Evolutionary conservation across 35 echinoderm and acorn worm species (phyloP), one percentile per base, ranked within the genome.

Genomic region (Ophiothrix spiculata): DNA sequence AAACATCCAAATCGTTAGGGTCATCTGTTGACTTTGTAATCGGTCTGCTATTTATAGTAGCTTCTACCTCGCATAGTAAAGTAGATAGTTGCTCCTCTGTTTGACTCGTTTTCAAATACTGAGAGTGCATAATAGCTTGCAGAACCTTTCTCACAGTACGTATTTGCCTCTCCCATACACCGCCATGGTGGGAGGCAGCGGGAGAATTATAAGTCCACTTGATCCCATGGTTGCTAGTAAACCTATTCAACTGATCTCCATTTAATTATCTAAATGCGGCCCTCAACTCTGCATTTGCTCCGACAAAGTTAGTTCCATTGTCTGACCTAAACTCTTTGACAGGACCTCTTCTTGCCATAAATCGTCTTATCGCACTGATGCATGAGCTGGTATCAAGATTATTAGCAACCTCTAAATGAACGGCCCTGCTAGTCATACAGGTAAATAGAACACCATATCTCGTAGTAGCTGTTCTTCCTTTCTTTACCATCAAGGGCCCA

Each of bases 111-210:
- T n/a, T n/a, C 34, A 56, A 33, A 31, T 23, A 16, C 23, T 91
- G 90, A 63, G 86, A 40, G 17, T 54, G 76, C 6, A 49, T 80
- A 33, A 91, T 12, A 36, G 84, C 64, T 16, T 35, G 0, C 1
- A 91, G 54, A 25, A 95, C 34, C 39, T 87, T 86, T 17, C 88
- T 25, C 13, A 54, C 74, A 13, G 75, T 88, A 40, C 88, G 29
- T 4, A 95, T 91, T 34, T 75, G 56, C 14, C 92, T 29, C 74
- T 90, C 92, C 87, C 87, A 90, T 0, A 69, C 85, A 34, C 88
- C 88, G 8, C 93, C 93, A 4, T 80, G 38, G 37, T 91, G 84
- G 0, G 92, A 90, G 36, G 87, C 93, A 28, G 63, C 31, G n/a
- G 84, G 88, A 23, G 92, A 77, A 39, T 86, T 90, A 45, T 86